These are phyloP conservation scores for Agapostemon virescens DNA, from an alignment of 2,888 invertebrate species.

Conservation along the genomic window DNA sequence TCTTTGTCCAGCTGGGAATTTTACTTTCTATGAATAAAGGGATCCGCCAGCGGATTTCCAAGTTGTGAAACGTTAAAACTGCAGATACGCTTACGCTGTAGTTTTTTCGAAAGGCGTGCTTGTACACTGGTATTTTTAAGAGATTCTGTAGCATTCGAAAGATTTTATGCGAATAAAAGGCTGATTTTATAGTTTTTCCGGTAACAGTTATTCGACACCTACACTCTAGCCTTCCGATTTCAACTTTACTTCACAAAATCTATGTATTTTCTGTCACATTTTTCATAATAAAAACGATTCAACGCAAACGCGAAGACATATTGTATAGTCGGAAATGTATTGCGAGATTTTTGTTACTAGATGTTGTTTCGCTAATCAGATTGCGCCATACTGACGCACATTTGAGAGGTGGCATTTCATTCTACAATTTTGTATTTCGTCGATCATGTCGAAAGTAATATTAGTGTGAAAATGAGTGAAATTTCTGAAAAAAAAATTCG, in stretches of 20 bases:
- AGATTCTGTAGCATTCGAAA: slow-evolving; percentile 54
- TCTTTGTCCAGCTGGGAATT: neutral
- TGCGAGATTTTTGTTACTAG: no score
- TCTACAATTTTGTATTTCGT: no score
- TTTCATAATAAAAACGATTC: no score
- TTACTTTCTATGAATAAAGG: slow-evolving; percentile 26
- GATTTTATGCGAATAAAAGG: slow-evolving; percentile 62
- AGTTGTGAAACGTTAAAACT: slow-evolving; percentile 32
- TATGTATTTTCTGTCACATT: no score
- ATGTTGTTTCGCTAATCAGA: no score
- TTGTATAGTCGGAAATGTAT: no score
- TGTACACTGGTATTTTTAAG: slow-evolving; percentile 67
- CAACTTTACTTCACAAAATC: neutral
- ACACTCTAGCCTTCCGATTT: neutral
- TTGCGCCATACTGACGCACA: no score
- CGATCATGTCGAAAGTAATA: no score
- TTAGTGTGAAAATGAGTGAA: no score
- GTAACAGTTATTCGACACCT: neutral
- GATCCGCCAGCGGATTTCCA: slow-evolving; percentile 21
- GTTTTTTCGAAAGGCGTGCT: slow-evolving; percentile 56
- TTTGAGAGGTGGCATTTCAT: no score
- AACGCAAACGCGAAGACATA: no score
- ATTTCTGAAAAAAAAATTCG: no score
- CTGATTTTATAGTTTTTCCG: slow-evolving; percentile 60
- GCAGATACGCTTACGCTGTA: slow-evolving; percentile 34